Evolutionary conservation across 2,113 vertebrate genomes (phyloP).

Genomic region (Melanerpes formicivorus): DNA sequence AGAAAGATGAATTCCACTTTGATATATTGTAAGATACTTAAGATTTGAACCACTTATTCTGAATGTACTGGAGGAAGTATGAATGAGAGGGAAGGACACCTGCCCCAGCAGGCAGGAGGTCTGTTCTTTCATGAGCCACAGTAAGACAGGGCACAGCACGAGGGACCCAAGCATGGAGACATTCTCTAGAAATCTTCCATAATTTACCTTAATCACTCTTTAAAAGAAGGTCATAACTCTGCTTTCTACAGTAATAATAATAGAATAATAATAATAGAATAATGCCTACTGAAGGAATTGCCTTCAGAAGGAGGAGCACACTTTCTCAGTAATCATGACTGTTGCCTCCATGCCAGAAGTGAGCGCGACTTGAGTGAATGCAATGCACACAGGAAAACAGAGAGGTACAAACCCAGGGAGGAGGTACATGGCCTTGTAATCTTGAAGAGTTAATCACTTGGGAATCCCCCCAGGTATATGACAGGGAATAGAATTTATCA

Average conservation of each 20-base stretch:
- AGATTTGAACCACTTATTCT: neutral
- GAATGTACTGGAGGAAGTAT: neutral
- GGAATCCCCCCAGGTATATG: neutral
- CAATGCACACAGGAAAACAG: neutral
- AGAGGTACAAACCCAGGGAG: neutral
- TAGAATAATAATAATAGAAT: too few species aligned
- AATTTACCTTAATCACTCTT: neutral
- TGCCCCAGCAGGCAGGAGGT: neutral
- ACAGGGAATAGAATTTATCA: constrained; percentile 5
- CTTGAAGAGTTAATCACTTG: constrained; percentile 31
- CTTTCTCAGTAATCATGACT: neutral
- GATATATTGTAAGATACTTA: neutral
- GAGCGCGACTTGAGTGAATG: neutral
- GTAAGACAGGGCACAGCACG: fast-evolving
- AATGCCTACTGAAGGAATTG: neutral
- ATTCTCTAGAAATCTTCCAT: neutral
- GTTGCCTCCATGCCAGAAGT: neutral
- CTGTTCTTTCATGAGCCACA: neutral
- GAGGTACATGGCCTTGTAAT: neutral
- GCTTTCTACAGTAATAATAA: neutral
- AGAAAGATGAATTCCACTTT: neutral
- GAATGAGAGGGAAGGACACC: neutral
- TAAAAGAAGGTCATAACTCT: neutral
- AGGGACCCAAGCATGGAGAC: neutral
- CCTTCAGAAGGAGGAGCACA: neutral